Evolutionary conservation across 2,888 invertebrate species (phyloP).

Genomic region (Physocephala rufipes): DNA sequence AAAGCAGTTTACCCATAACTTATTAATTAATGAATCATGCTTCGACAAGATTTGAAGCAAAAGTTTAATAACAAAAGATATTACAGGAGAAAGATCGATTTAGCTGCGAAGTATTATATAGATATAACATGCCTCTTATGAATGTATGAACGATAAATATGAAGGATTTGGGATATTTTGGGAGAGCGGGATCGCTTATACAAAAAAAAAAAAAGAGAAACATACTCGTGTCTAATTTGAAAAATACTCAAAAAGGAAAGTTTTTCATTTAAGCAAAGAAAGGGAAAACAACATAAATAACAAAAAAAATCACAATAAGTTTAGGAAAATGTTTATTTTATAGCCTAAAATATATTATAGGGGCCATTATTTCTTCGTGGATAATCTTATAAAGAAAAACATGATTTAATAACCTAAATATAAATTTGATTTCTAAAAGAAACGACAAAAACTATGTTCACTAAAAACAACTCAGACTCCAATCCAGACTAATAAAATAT

Average conservation of each 20-base stretch:
- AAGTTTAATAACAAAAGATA: background rate
- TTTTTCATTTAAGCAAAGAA: conserved; percentile 2
- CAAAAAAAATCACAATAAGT: background rate
- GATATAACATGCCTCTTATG: background rate
- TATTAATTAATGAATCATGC: conserved; percentile 2
- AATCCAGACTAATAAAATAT: no score
- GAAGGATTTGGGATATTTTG: background rate
- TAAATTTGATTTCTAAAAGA: no score
- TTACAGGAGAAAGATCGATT: no score
- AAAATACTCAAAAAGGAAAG: no score
- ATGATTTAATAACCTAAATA: background rate
- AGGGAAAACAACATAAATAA: no score
- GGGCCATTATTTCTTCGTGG: background rate
- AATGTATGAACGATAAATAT: conserved; percentile 10
- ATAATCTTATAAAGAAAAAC: background rate
- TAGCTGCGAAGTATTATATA: no score
- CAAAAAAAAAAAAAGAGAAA: background rate
- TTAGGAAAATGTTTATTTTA: background rate
- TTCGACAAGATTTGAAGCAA: no score
- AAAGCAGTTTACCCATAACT: background rate
- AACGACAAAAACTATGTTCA: no score
- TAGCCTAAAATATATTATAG: background rate
- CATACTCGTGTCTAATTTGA: background rate
- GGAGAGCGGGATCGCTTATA: background rate
- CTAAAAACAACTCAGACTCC: no score